Evolutionary conservation across 1,140 invertebrate genomes (phyloP).

Genomic region (Hydropsyche tenuis): DNA sequence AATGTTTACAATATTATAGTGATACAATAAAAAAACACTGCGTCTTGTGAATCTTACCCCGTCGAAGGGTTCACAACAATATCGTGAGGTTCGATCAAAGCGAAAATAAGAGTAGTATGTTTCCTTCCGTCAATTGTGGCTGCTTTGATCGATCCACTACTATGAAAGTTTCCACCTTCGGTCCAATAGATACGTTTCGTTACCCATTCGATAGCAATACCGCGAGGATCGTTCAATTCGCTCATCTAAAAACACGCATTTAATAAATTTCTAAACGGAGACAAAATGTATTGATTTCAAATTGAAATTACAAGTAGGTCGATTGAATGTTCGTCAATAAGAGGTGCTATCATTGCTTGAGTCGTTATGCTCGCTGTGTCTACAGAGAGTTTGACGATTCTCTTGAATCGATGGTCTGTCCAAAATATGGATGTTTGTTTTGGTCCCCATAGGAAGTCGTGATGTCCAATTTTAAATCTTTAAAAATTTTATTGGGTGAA

Average conservation of each 20-base stretch:
- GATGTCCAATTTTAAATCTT: constrained; percentile 62
- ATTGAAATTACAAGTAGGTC: constrained; percentile 46
- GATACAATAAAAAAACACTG: no score
- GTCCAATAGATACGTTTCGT: constrained; percentile 77
- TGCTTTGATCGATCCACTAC: constrained; percentile 63
- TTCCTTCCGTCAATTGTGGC: constrained; percentile 67
- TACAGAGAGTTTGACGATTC: constrained; percentile 50
- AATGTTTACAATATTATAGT: not conserved
- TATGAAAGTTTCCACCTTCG: constrained; percentile 65
- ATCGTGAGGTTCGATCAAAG: constrained; percentile 54
- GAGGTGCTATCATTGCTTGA: not conserved
- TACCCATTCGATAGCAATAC: constrained; percentile 81
- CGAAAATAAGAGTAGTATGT: constrained; percentile 65
- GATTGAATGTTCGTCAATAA: constrained; percentile 49
- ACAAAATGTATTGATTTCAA: not conserved
- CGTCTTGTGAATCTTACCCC: constrained; percentile 40
- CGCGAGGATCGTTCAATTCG: constrained; percentile 69
- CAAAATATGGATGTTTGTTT: constrained; percentile 62
- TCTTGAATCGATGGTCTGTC: constrained; percentile 64
- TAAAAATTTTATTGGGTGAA: constrained; percentile 1
- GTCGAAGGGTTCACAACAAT: constrained; percentile 73
- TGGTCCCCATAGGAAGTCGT: constrained; percentile 62
- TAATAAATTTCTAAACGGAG: constrained; percentile 1
- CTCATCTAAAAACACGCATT: constrained; percentile 46
- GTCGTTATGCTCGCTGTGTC: constrained; percentile 46